Conservation (phyloP, 2,797 vertebrate species). For the Stomatorhinus walkeri region DNA sequence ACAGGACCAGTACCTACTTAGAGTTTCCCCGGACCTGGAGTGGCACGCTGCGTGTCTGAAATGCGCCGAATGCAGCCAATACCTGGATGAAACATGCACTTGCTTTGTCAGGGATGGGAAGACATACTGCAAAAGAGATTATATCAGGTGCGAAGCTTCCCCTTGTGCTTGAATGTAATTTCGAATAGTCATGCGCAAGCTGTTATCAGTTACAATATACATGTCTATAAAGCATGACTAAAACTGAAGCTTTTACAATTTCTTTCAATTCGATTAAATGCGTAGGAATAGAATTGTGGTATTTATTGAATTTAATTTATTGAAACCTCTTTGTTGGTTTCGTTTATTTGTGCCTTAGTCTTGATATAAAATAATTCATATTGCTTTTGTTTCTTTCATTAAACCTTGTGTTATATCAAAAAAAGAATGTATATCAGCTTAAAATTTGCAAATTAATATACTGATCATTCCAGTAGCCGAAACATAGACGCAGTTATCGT, state of each 20-base stretch:
- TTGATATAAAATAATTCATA: background rate
- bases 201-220: background rate
- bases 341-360: background rate
- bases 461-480: background rate
- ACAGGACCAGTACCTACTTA: constrained; percentile 90
- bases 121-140: constrained; percentile 93
- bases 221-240: background rate
- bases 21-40: constrained; percentile 90
- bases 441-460: background rate
- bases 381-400: background rate
- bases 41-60: constrained; percentile 96
- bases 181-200: background rate
- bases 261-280: background rate
- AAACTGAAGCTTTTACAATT: background rate
- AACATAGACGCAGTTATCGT: background rate
- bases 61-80: constrained; percentile 88
- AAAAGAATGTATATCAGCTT: background rate
- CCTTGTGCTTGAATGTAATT: background rate
- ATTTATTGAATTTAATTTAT: background rate
- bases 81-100: constrained; percentile 88
- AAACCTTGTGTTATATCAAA: background rate
- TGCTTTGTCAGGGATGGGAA: constrained; percentile 94
- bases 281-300: background rate
- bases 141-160: constrained; percentile 73
- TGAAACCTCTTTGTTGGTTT: background rate